Base-by-base conservation (phyloP, 1,140 invertebrate species). In the Dreissena polymorpha region DNA sequence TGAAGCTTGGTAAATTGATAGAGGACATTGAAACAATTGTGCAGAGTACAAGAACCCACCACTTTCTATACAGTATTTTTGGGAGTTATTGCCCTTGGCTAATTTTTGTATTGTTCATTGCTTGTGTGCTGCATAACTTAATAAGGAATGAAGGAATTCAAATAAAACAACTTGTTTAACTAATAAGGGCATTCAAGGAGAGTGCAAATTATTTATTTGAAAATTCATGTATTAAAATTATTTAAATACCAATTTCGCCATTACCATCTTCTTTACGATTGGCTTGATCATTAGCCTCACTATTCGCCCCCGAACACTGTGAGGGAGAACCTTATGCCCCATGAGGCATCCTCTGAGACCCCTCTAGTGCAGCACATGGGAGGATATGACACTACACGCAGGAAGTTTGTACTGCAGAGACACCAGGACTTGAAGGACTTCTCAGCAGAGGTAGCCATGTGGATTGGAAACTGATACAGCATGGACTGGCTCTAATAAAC, bases 291-390 rank as follows among this genome's bases (percentile, higher is more conserved):
- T 68, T 1, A 68, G 49, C 71, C 63, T 63, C 55, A 68, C 49
- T 71, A 55, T 63, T 73, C 63, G 10, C 70, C 79, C 71, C 68
- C 70, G 27, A 68, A 27, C 2, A 82, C 60, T 18, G 79, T 82
- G 1, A 73, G 72, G 27, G 81, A 83, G 50, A 83, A 83, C 21
- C 25, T 77, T 27, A 76, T 83, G 81, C 81, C 81, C 18, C 72
- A 83, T 51, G 65, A 60, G 49, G 81, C 81, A 10, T 76, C 73
- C 1, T 64, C 72, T 25, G 81, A 83, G 55, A 83, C 81, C 50
- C 81, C 81, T 51, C 27, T 83, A 27, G 74, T 83, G 25, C 51
- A 60, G 51, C 53, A 83, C 55, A 76, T 83, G 81, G 81, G 81
- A 55, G 13, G 18, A 3, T 83, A 83, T 71, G 81, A 83, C 27